phyloP scores from a whole-genome alignment of 1,140 invertebrate genomes.

The Nasonia longicornis region DNA sequence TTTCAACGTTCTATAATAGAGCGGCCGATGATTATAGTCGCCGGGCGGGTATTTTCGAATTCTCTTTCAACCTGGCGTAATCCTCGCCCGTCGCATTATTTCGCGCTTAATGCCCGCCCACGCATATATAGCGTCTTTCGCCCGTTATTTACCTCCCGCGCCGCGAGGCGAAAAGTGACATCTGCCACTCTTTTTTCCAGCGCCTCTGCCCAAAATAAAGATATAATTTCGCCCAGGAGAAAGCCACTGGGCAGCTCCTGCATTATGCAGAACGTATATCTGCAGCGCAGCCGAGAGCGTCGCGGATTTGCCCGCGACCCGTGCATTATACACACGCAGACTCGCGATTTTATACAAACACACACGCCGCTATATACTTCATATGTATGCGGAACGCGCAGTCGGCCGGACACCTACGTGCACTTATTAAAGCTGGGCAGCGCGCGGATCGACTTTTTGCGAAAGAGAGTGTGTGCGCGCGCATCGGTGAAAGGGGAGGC shows the following conservation, averaged over 20 bases:
- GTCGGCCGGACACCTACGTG: conserved; percentile 5
- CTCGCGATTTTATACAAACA: background rate
- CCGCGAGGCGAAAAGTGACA: conserved; percentile 51
- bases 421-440: conserved; percentile 25
- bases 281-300: background rate
- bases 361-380: too few species aligned
- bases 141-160: conserved; percentile 8
- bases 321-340: background rate
- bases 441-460: background rate
- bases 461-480: background rate
- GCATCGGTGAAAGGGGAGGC: background rate
- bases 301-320: conserved; percentile 12
- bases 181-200: conserved; percentile 56
- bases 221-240: conserved; percentile 63
- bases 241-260: conserved; percentile 51
- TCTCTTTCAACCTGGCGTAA: conserved; percentile 22
- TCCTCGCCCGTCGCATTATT: conserved; percentile 16
- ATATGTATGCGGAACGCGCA: background rate
- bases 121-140: background rate
- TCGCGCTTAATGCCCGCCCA: background rate
- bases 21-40: conserved; percentile 12
- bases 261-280: conserved; percentile 58
- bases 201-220: conserved; percentile 53
- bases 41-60: conserved; percentile 24
- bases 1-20: too few species aligned